Evolutionary conservation across 1,140 invertebrate species (phyloP).

Genomic region (Caenorhabditis latens): DNA sequence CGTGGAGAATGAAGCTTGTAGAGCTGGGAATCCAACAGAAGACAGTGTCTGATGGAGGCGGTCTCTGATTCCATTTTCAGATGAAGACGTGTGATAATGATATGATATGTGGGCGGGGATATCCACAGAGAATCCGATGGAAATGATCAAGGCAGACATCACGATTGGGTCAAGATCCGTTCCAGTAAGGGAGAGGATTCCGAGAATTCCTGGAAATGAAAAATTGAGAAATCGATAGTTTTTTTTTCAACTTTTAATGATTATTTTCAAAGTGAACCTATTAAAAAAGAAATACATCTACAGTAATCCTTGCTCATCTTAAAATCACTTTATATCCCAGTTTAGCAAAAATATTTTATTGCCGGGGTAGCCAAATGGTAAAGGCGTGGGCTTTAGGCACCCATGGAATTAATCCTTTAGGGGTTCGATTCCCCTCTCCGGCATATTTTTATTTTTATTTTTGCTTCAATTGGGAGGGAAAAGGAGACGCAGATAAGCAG

Average conservation of each 20-base stretch:
- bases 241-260: no score
- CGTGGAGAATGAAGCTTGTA: constrained; percentile 75
- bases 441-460: background rate
- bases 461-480: no score
- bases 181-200: constrained; percentile 78
- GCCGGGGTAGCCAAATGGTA: constrained; percentile 26
- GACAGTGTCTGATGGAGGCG: constrained; percentile 69
- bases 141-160: constrained; percentile 80
- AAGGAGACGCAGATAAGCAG: no score
- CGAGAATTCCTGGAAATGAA: constrained; percentile 75
- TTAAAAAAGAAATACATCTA: no score
- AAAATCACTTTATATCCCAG: background rate
- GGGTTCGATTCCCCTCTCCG: constrained; percentile 35
- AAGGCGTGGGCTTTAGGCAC: background rate
- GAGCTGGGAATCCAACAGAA: constrained; percentile 77
- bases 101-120: constrained; percentile 79
- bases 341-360: no score
- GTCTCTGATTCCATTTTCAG: constrained; percentile 29
- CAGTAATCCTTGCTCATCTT: background rate
- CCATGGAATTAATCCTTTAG: constrained; percentile 22
- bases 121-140: constrained; percentile 79
- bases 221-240: no score
- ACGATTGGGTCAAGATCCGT: constrained; percentile 79
- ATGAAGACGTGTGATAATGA: constrained; percentile 79
- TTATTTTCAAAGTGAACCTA: no score